Evolutionary conservation across 1,140 invertebrate species (phyloP).

Genomic region (Palaemon carinicauda): DNA sequence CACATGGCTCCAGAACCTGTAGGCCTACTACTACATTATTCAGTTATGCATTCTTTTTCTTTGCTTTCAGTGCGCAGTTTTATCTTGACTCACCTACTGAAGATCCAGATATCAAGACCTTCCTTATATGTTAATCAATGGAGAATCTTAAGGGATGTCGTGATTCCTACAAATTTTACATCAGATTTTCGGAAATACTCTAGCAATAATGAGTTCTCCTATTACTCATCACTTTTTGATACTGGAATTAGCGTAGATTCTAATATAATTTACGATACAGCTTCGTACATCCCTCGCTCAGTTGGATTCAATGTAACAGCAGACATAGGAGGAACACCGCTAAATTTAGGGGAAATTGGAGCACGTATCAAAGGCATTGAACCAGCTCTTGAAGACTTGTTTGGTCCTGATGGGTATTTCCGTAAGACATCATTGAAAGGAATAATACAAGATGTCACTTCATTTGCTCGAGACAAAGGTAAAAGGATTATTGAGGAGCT

Average conservation of each 20-base stretch:
- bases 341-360: constrained; percentile 27
- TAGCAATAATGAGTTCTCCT: constrained; percentile 24
- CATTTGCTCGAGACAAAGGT: not conserved
- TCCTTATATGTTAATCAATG: not conserved
- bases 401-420: constrained; percentile 26
- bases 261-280: constrained; percentile 37
- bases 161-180: constrained; percentile 13
- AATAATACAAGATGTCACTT: not conserved
- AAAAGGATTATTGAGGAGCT: not conserved
- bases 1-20: too few relatives aligned
- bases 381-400: not conserved
- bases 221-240: not conserved
- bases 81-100: constrained; percentile 24
- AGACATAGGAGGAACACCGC: constrained; percentile 3
- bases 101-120: constrained; percentile 4
- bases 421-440: not conserved
- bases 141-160: not conserved
- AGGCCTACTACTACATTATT: too few relatives aligned
- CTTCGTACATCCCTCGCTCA: constrained; percentile 42
- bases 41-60: not conserved
- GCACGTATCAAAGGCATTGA: constrained; percentile 26
- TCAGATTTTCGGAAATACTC: constrained; percentile 33
- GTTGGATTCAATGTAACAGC: constrained; percentile 8
- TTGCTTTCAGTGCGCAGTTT: constrained; percentile 33
- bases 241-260: constrained; percentile 22